phyloP scores from a whole-genome alignment of 2,113 vertebrate genomes.

The Ptyas mucosa region DNA sequence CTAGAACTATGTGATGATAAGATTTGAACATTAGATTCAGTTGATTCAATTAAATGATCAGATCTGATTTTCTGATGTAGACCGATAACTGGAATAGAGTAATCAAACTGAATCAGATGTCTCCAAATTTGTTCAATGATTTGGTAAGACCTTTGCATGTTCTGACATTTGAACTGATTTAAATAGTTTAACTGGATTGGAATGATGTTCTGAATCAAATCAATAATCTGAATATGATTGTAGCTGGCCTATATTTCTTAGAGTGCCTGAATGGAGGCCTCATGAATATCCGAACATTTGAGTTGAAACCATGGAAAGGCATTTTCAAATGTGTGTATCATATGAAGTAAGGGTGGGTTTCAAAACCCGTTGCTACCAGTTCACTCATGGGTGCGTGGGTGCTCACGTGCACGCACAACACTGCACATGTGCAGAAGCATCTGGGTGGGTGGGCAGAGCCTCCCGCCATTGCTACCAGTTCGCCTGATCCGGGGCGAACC shows the following conservation, averaged over 20 bases:
- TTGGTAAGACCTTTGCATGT: neutral
- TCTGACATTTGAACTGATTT: neutral
- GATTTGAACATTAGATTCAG: neutral
- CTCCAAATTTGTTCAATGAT: neutral
- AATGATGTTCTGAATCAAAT: neutral
- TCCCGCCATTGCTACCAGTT: too few relatives aligned
- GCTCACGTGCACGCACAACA: too few relatives aligned
- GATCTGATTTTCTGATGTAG: neutral
- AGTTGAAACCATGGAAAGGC: neutral
- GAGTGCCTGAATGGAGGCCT: neutral
- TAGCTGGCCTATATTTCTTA: neutral
- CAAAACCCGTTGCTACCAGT: too few relatives aligned
- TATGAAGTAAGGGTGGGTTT: neutral
- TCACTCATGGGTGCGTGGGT: too few relatives aligned
- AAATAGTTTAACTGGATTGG: neutral
- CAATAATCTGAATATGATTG: neutral
- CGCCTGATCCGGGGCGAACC: too few relatives aligned
- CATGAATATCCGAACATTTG: neutral
- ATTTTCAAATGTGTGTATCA: neutral
- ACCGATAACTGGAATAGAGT: neutral
- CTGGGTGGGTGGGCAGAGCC: too few relatives aligned
- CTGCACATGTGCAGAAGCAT: too few relatives aligned
- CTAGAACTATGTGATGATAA: neutral
- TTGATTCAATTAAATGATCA: neutral
- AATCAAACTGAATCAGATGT: neutral